A percentile compares a stretch with the other conserved stretches of the same genome.
Conservation (phyloP, 2,113 vertebrate species). For the Recurvirostra avosetta region DNA sequence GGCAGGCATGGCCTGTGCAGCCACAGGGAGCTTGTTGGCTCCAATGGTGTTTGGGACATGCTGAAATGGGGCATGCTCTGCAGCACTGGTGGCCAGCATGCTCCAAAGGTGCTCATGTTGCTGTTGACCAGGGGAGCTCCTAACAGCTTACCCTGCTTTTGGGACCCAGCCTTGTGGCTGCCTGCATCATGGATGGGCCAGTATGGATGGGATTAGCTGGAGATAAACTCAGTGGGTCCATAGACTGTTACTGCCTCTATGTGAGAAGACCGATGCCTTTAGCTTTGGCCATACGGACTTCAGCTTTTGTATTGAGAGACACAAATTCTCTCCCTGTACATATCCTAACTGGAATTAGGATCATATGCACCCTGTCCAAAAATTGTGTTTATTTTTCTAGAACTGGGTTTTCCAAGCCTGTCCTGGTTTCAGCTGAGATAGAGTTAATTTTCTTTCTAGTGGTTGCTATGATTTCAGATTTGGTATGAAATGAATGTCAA, state of each 20-base stretch:
- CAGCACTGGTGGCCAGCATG: rapidly evolving
- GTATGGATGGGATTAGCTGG: background rate
- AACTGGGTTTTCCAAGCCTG: background rate
- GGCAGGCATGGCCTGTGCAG: background rate
- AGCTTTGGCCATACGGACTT: background rate
- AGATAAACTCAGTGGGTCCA: background rate
- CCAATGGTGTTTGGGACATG: rapidly evolving
- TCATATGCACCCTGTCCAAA: background rate
- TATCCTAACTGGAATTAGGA: background rate
- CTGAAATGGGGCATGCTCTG: rapidly evolving
- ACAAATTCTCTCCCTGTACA: background rate
- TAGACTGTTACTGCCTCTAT: background rate
- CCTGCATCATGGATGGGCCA: background rate
- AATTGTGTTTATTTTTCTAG: background rate
- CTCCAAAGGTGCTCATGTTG: background rate
- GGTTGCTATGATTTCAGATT: background rate
- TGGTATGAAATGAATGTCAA: background rate
- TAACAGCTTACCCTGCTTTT: background rate
- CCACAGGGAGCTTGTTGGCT: background rate
- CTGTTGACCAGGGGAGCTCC: background rate
- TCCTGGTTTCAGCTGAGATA: background rate
- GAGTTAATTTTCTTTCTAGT: background rate
- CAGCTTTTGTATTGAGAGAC: background rate
- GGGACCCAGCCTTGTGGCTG: background rate
- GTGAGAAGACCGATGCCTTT: background rate